Conservation (phyloP, 2,888 invertebrate genomes). For the Actias luna region DNA sequence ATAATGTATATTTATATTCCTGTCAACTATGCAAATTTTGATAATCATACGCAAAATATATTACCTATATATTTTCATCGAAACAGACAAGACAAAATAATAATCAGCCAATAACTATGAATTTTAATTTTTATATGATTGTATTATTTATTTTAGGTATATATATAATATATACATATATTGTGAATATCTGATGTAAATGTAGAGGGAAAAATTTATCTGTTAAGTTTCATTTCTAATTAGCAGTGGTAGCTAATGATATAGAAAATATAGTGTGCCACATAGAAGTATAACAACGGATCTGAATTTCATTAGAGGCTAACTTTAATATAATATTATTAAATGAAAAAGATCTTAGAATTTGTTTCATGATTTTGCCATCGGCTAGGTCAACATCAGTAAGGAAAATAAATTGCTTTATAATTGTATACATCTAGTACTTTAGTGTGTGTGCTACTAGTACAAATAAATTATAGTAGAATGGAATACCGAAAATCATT, state of each 20-base stretch:
- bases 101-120: neutral
- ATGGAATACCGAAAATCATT: too few species aligned
- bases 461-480: too few species aligned
- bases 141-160: neutral
- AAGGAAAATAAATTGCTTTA: neutral
- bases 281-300: too few species aligned
- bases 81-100: neutral
- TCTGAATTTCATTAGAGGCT: neutral
- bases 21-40: neutral
- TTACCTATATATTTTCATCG: neutral
- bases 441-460: too few species aligned
- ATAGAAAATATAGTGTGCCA: too few species aligned
- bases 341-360: neutral
- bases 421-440: neutral
- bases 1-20: neutral
- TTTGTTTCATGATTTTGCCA: neutral
- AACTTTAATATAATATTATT: neutral
- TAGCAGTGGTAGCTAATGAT: too few species aligned
- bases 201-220: too few species aligned
- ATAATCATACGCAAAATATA: neutral
- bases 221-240: too few species aligned
- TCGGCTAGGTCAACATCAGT: neutral
- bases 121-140: neutral
- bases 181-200: too few species aligned
- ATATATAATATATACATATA: too few species aligned